Conservation (phyloP, 2,113 vertebrate genomes). For the Chaenogobius annularis region DNA sequence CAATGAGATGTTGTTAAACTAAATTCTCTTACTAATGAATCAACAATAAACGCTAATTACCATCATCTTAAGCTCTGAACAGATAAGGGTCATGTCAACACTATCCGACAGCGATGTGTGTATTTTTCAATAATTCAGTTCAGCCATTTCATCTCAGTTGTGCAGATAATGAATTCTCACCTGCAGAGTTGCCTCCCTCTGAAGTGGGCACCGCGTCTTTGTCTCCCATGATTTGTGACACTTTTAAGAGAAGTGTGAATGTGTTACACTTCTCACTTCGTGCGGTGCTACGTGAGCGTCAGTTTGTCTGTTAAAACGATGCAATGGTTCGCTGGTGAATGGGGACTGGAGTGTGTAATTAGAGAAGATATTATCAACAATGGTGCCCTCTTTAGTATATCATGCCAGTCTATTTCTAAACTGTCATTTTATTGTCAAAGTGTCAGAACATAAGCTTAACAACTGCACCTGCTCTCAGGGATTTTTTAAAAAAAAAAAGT, state of each 20-base stretch:
- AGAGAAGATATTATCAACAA: not conserved
- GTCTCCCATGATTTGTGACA: constrained; percentile 47
- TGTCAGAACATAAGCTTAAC: not conserved
- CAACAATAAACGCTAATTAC: constrained; percentile 8
- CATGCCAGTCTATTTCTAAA: no score
- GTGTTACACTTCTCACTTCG: constrained; percentile 17
- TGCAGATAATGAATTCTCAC: constrained; percentile 66
- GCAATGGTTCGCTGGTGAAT: not conserved
- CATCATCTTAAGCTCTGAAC: constrained; percentile 9
- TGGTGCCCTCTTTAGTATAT: no score
- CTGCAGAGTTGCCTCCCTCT: constrained; percentile 47
- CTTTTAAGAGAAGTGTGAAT: not conserved
- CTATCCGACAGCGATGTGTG: not conserved
- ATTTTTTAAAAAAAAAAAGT: no score
- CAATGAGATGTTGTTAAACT: not conserved
- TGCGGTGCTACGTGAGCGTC: not conserved
- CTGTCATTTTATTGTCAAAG: no score
- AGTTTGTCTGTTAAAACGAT: constrained; percentile 1
- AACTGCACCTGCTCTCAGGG: not conserved
- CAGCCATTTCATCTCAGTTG: constrained; percentile 56
- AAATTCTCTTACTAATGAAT: not conserved
- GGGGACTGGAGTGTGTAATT: constrained; percentile 11
- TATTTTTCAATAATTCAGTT: not conserved
- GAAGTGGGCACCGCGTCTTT: constrained; percentile 42
- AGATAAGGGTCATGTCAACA: constrained; percentile 12